Evolutionary conservation across 2,797 vertebrate species (phyloP).

Genomic region (Chiloscyllium punctatum): DNA sequence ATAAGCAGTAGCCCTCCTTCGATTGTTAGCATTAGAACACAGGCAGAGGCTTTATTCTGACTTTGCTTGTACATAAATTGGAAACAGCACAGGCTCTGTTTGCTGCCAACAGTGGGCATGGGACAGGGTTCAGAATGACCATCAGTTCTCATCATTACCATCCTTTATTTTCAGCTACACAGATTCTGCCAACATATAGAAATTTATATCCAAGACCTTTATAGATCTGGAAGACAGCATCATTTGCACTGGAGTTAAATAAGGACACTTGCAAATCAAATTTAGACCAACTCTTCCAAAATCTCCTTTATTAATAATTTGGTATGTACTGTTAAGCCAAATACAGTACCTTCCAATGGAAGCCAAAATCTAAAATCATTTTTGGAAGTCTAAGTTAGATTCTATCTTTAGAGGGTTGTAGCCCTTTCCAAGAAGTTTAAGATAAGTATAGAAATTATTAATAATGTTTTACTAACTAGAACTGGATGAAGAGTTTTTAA

Average conservation of each 20-base stretch:
- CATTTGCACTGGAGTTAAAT: conserved; percentile 4
- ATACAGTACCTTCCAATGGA: background rate
- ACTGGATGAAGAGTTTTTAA: background rate
- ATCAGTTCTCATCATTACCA: background rate
- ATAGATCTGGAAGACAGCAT: background rate
- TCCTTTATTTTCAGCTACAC: background rate
- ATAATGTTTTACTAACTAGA: background rate
- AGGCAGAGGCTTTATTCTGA: background rate
- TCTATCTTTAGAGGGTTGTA: background rate
- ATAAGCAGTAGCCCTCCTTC: background rate
- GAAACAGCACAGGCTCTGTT: background rate
- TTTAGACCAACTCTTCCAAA: background rate
- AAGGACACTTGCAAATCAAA: background rate
- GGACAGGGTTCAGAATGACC: background rate
- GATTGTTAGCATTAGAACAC: background rate
- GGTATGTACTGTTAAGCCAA: background rate
- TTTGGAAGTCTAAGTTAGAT: background rate
- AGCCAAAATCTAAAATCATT: conserved; percentile 10
- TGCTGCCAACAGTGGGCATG: background rate
- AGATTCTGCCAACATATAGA: background rate
- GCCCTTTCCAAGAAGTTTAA: background rate
- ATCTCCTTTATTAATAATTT: background rate
- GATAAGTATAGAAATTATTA: conserved; percentile 3
- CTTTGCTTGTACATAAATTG: background rate
- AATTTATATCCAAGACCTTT: background rate